Conservation (phyloP, 2,888 invertebrate genomes). For the Ectropis crepuscularia region DNA sequence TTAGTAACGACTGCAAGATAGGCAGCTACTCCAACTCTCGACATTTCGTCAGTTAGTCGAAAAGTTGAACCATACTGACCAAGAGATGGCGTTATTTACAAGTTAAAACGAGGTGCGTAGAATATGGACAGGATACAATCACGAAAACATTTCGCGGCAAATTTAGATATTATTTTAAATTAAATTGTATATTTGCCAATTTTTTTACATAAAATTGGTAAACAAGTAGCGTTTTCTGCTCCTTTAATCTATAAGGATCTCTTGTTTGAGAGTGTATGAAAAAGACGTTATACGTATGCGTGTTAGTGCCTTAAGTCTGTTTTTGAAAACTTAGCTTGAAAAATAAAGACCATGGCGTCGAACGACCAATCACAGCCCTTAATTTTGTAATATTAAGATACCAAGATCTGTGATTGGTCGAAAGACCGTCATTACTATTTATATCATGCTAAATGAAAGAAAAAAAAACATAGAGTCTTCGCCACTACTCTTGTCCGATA, state of each 20-base stretch:
- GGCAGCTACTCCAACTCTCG: background rate
- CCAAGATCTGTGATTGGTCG: too few relatives aligned
- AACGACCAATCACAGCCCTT: background rate
- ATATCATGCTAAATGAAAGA: too few relatives aligned
- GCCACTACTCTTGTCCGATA: too few relatives aligned
- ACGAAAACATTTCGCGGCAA: slow-evolving; percentile 14
- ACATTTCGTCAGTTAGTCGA: background rate
- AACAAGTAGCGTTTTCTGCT: slow-evolving; percentile 17
- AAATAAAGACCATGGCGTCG: too few relatives aligned
- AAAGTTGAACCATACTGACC: background rate
- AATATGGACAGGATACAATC: background rate
- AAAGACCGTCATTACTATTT: too few relatives aligned
- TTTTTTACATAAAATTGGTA: background rate
- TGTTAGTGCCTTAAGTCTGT: slow-evolving; percentile 12
- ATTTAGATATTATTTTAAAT: background rate
- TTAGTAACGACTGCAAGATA: too few relatives aligned
- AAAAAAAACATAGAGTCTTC: too few relatives aligned
- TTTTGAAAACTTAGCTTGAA: too few relatives aligned
- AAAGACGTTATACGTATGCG: slow-evolving; percentile 45
- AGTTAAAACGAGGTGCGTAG: slow-evolving; percentile 4
- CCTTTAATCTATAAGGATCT: slow-evolving; percentile 45
- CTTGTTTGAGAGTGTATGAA: slow-evolving; percentile 44
- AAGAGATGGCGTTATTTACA: slow-evolving; percentile 44
- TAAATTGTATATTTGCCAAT: background rate
- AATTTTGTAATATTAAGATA: too few relatives aligned